These are phyloP conservation scores for Drosophila ironensis DNA, from an alignment of 1,140 invertebrate species.

Conservation along the genomic window DNA sequence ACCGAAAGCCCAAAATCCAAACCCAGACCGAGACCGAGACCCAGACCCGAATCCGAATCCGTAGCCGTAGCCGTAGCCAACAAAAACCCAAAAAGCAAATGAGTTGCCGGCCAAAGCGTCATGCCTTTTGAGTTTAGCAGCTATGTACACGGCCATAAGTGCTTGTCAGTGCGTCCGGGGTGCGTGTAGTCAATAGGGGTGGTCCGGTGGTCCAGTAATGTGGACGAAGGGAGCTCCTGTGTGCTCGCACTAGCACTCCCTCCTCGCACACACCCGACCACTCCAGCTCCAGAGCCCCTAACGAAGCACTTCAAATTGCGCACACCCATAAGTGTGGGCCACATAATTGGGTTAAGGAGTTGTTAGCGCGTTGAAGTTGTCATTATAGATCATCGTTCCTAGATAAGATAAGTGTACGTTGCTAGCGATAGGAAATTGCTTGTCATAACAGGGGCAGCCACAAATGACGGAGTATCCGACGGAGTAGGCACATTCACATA, in stretches of 20 bases:
- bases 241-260: not conserved
- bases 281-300: not conserved
- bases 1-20: slow-evolving; percentile 62
- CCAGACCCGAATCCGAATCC: slow-evolving; percentile 34
- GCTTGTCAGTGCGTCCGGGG: slow-evolving; percentile 18
- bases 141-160: slow-evolving; percentile 21
- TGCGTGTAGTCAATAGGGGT: slow-evolving; percentile 58
- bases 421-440: slow-evolving; percentile 43
- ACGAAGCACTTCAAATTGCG: slow-evolving; percentile 66
- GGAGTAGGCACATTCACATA: slow-evolving; percentile 23
- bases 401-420: slow-evolving; percentile 47
- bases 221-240: not conserved
- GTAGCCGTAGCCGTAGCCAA: too few species aligned
- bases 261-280: not conserved
- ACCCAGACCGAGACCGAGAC: too few species aligned
- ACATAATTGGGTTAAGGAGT: slow-evolving; percentile 76
- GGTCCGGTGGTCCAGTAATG: slow-evolving; percentile 38
- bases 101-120: slow-evolving; percentile 68
- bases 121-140: slow-evolving; percentile 61
- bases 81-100: slow-evolving; percentile 70
- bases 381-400: slow-evolving; percentile 60
- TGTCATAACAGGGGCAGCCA: slow-evolving; percentile 39
- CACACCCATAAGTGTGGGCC: slow-evolving; percentile 57
- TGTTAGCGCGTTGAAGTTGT: slow-evolving; percentile 67
- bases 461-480: slow-evolving; percentile 32